Evolutionary conservation across 2,113 vertebrate genomes (phyloP).

Genomic region (Diadophis punctatus): DNA sequence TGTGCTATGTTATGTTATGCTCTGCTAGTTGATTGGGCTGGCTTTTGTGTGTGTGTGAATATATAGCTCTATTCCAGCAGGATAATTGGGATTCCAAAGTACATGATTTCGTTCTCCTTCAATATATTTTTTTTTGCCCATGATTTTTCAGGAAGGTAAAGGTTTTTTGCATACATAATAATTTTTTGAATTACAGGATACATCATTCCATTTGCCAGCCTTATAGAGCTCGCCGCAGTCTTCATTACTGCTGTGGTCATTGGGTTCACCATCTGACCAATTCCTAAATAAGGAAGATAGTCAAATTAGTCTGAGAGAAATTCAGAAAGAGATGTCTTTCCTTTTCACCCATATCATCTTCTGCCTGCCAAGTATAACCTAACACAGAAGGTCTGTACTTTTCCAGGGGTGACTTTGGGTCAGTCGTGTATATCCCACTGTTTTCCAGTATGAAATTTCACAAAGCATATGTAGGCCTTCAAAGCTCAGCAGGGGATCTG

Average conservation of each 20-base stretch:
- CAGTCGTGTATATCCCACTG: background rate
- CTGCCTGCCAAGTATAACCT: background rate
- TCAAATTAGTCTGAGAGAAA: background rate
- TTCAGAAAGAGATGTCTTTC: background rate
- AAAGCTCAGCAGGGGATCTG: background rate
- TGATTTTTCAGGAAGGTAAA: conserved; percentile 3
- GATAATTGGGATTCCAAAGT: background rate
- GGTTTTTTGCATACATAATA: conserved; percentile 43
- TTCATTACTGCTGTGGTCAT: conserved; percentile 1
- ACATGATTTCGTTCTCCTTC: background rate
- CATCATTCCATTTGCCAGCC: conserved; percentile 42
- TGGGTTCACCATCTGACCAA: conserved; percentile 51
- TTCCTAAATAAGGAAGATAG: conserved; percentile 9
- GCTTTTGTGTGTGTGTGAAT: too few species aligned
- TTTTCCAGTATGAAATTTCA: background rate
- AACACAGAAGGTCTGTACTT: background rate
- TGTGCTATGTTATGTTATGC: background rate
- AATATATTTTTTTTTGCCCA: background rate
- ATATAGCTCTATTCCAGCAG: background rate
- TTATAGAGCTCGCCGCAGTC: background rate
- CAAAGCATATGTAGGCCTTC: background rate
- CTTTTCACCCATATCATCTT: background rate
- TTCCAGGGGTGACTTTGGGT: background rate
- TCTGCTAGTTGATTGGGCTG: background rate
- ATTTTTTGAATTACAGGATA: conserved; percentile 30